These are phyloP conservation scores for Polietes domitor DNA, from an alignment of 2,888 invertebrate genomes.

Conservation along the genomic window DNA sequence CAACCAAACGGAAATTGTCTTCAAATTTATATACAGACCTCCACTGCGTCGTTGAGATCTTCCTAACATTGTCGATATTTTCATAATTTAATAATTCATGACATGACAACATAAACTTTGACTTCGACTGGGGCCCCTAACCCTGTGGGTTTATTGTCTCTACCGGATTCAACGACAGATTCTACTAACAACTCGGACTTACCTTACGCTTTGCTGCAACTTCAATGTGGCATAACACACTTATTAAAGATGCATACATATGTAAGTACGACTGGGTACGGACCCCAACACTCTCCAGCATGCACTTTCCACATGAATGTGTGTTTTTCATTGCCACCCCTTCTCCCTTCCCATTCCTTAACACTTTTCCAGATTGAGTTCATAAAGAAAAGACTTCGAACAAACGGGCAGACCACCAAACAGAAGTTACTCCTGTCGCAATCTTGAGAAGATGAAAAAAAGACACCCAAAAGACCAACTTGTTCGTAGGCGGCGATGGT, in stretches of 20 bases:
- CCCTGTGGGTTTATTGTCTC: background rate
- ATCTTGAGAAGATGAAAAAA: slow-evolving; percentile 33
- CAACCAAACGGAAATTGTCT: too few relatives aligned
- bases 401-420: slow-evolving; percentile 42
- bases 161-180: background rate
- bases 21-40: too few relatives aligned
- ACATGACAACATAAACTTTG: too few relatives aligned
- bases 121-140: background rate
- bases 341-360: background rate
- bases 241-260: slow-evolving; percentile 28
- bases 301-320: slow-evolving; percentile 47
- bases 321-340: slow-evolving; percentile 28
- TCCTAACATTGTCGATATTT: too few relatives aligned
- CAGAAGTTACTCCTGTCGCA: slow-evolving; percentile 9
- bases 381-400: slow-evolving; percentile 19
- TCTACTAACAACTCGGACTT: slow-evolving; percentile 8
- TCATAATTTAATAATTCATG: too few relatives aligned
- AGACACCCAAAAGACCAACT: slow-evolving; percentile 67
- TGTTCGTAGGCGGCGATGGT: slow-evolving; percentile 50
- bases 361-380: slow-evolving; percentile 52
- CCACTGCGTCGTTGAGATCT: too few relatives aligned
- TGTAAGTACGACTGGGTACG: too few relatives aligned
- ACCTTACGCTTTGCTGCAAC: slow-evolving; percentile 58
- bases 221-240: slow-evolving; percentile 58
- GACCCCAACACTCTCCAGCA: slow-evolving; percentile 21